These are phyloP conservation scores for Pocillopora meandrina DNA, from an alignment of 92 coral and sea anemone species.

Conservation along the genomic window DNA sequence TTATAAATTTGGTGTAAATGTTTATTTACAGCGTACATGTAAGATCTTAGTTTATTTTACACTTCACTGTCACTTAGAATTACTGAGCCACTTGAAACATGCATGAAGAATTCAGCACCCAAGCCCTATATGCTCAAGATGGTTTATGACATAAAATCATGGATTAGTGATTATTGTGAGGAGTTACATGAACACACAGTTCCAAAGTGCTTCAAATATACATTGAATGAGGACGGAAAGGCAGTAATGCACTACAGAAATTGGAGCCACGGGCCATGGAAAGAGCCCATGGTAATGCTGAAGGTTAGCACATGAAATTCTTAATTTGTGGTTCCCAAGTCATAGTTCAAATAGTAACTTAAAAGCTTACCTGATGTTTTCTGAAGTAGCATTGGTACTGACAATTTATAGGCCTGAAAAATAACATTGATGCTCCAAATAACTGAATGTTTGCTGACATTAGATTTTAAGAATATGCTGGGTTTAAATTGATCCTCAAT, in stretches of 20 bases:
- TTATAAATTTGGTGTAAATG: no score
- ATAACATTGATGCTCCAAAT: no score
- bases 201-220: slow-evolving; percentile 36
- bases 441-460: no score
- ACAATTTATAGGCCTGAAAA: no score
- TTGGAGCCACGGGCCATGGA: slow-evolving; percentile 32
- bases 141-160: slow-evolving; percentile 24
- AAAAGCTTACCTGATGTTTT: no score
- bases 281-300: slow-evolving; percentile 39
- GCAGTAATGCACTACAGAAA: slow-evolving; percentile 32
- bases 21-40: neutral
- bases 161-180: slow-evolving; percentile 18
- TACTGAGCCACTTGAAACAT: neutral
- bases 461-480: no score
- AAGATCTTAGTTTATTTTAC: neutral
- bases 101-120: neutral
- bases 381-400: no score
- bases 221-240: slow-evolving; percentile 17
- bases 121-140: neutral
- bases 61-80: neutral
- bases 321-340: no score
- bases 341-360: no score
- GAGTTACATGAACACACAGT: slow-evolving; percentile 20
- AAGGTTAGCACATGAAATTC: slow-evolving; percentile 1
- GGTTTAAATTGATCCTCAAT: no score